Evolutionary conservation across 2,113 vertebrate genomes (phyloP).

Genomic region (Bubo bubo): DNA sequence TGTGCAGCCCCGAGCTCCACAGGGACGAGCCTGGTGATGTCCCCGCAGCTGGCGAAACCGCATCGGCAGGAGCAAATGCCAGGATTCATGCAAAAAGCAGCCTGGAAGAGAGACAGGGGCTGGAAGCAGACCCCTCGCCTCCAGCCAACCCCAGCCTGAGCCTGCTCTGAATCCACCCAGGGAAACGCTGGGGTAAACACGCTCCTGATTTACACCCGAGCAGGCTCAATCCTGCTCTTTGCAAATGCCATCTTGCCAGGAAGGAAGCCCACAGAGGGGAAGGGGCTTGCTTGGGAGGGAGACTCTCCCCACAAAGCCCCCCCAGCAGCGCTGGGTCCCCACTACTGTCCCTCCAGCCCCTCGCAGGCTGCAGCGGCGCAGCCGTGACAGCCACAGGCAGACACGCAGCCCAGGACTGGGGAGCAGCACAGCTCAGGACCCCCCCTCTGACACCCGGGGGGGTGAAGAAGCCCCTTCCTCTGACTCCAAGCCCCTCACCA

Average conservation of each 20-base stretch:
- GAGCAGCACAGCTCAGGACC: background rate
- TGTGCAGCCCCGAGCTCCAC: background rate
- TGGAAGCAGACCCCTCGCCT: background rate
- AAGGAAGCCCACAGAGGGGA: background rate
- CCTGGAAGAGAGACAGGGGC: accelerated
- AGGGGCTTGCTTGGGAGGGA: background rate
- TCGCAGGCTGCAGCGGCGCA: background rate
- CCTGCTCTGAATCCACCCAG: background rate
- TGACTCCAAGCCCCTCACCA: background rate
- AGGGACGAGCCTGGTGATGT: accelerated
- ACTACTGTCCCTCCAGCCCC: background rate
- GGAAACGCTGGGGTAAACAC: background rate
- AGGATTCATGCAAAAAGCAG: background rate
- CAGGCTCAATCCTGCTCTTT: accelerated
- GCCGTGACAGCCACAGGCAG: background rate
- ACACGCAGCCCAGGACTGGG: background rate
- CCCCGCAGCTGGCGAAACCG: background rate
- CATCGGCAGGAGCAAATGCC: accelerated
- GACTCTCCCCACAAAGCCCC: background rate
- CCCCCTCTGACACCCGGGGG: accelerated
- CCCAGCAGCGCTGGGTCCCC: background rate
- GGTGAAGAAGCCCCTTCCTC: background rate
- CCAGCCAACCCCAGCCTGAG: background rate
- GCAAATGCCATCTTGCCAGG: too few species aligned
- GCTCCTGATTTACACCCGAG: background rate